phyloP scores from a whole-genome alignment of 1,140 invertebrate species.

The Thaumatotibia leucotreta region DNA sequence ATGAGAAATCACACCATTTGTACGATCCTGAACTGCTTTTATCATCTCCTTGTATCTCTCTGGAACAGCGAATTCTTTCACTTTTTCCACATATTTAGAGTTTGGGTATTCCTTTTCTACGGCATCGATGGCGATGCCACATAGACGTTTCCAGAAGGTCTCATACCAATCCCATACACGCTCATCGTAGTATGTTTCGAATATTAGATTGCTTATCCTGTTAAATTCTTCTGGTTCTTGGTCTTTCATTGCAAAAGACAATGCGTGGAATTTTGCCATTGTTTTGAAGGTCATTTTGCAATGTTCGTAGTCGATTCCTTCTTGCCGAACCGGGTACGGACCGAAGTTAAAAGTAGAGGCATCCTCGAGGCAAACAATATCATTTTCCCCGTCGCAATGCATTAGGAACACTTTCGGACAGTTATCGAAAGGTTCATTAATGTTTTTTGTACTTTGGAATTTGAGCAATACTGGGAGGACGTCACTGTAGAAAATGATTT shows the following conservation, averaged over 20 bases:
- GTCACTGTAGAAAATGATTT: slow-evolving; percentile 81
- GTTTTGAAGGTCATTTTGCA: slow-evolving; percentile 76
- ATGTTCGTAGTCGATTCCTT: slow-evolving; percentile 74
- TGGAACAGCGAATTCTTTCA: slow-evolving; percentile 75
- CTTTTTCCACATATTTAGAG: slow-evolving; percentile 76
- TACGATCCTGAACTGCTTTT: slow-evolving; percentile 39
- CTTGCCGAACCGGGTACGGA: slow-evolving; percentile 68
- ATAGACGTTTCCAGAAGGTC: slow-evolving; percentile 77
- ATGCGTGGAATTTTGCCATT: slow-evolving; percentile 82
- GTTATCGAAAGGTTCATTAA: slow-evolving; percentile 72
- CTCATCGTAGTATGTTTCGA: slow-evolving; percentile 79
- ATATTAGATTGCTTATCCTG: slow-evolving; percentile 54
- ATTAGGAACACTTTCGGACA: slow-evolving; percentile 76
- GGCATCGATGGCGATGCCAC: slow-evolving; percentile 78
- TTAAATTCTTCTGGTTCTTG: slow-evolving; percentile 78
- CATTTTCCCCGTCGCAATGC: slow-evolving; percentile 79
- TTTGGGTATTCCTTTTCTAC: slow-evolving; percentile 79
- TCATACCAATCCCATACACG: slow-evolving; percentile 80
- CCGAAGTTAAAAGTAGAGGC: slow-evolving; percentile 76
- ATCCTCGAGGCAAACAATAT: slow-evolving; percentile 83
- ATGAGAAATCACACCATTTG: slow-evolving; percentile 79
- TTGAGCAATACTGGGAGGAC: slow-evolving; percentile 75
- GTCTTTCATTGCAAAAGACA: slow-evolving; percentile 82
- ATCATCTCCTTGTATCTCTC: slow-evolving; percentile 61
- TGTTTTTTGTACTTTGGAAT: slow-evolving; percentile 71